These are phyloP conservation scores for Calephelis nemesis DNA, from an alignment of 1,140 invertebrate genomes.

Conservation along the genomic window DNA sequence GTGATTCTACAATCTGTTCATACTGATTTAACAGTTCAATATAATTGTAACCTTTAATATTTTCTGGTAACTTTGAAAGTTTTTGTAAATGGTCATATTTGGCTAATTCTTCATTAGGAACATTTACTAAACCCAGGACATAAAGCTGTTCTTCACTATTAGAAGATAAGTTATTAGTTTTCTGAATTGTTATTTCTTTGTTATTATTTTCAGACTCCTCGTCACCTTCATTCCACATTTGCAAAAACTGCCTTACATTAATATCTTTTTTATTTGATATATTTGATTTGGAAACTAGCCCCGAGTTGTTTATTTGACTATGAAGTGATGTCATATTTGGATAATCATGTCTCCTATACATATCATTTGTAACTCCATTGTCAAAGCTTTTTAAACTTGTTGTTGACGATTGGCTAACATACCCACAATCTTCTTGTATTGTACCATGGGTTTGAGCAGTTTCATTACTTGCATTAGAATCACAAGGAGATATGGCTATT, in stretches of 20 bases:
- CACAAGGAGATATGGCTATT: conserved; percentile 67
- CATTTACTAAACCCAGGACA: conserved; percentile 71
- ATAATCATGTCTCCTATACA: conserved; percentile 51
- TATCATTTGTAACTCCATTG: conserved; percentile 49
- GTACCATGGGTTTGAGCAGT: conserved; percentile 50
- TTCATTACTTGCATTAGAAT: conserved; percentile 70
- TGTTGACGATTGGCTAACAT: conserved; percentile 73
- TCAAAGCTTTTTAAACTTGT: conserved; percentile 71
- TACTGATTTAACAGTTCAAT: conserved; percentile 70
- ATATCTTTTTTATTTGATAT: conserved; percentile 61
- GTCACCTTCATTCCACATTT: conserved; percentile 79
- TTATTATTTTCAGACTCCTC: conserved; percentile 59
- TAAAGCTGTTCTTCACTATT: conserved; percentile 70
- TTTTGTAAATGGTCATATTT: conserved; percentile 78
- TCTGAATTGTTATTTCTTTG: conserved; percentile 35
- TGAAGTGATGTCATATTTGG: conserved; percentile 37
- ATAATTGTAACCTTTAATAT: conserved; percentile 73
- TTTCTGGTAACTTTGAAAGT: conserved; percentile 75
- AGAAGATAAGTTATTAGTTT: conserved; percentile 40
- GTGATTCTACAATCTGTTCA: conserved; percentile 67
- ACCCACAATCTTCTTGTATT: conserved; percentile 73
- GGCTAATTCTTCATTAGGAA: conserved; percentile 67
- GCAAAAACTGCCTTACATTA: conserved; percentile 72
- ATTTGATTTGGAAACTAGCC: conserved; percentile 28
- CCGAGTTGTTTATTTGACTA: conserved; percentile 31